These are phyloP conservation scores for Pseudonaja textilis DNA, from an alignment of 2,113 vertebrate species.

Conservation along the genomic window DNA sequence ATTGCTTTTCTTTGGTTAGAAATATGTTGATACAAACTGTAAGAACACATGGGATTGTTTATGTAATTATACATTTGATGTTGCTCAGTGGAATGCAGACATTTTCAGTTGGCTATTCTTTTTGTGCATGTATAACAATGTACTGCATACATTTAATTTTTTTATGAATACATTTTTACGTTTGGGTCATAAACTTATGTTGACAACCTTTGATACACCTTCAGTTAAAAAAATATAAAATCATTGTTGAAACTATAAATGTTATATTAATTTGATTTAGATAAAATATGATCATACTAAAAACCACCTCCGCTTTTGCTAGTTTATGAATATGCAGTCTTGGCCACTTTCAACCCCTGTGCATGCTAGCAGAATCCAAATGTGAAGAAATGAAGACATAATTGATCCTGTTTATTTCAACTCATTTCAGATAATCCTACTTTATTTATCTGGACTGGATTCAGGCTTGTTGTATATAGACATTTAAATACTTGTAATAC, in stretches of 20 bases:
- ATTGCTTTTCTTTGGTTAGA: not conserved
- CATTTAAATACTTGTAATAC: no score
- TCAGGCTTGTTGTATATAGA: no score
- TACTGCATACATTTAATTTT: not conserved
- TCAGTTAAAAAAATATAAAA: not conserved
- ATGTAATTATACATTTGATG: slow-evolving; percentile 1
- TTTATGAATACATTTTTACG: not conserved
- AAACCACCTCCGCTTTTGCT: not conserved
- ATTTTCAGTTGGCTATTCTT: slow-evolving; percentile 1
- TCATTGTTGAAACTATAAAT: not conserved
- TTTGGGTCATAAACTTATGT: not conserved
- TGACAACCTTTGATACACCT: not conserved
- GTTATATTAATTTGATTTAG: not conserved
- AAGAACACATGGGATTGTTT: slow-evolving; percentile 27
- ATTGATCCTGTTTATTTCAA: not conserved
- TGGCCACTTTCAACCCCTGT: not conserved
- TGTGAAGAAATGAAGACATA: not conserved
- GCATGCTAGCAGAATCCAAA: not conserved
- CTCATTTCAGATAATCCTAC: not conserved
- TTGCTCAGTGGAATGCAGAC: not conserved
- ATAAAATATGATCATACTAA: not conserved
- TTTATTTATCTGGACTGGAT: not conserved
- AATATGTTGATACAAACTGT: not conserved
- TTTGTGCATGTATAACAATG: not conserved
- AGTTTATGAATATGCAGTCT: not conserved